Evolutionary conservation across 2,113 vertebrate species (phyloP).

Genomic region (Turdus rufiventris): DNA sequence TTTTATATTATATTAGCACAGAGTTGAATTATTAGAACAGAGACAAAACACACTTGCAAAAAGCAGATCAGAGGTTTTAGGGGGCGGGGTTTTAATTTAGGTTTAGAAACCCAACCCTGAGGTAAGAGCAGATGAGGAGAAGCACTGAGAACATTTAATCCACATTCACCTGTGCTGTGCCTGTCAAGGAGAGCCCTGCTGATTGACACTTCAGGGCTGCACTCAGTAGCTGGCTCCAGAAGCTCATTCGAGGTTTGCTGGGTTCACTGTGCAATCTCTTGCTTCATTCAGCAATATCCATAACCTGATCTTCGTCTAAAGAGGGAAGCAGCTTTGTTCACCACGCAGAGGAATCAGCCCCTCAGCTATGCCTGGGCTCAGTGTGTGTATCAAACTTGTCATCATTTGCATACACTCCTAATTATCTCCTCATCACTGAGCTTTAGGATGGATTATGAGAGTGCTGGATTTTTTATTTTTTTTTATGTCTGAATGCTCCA

Average conservation of each 20-base stretch:
- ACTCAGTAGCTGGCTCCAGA: background rate
- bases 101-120: background rate
- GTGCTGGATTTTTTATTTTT: background rate
- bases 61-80: background rate
- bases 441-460: background rate
- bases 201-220: background rate
- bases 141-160: background rate
- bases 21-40: background rate
- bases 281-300: background rate
- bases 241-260: background rate
- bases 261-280: background rate
- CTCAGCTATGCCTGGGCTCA: background rate
- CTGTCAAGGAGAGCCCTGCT: background rate
- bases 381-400: background rate
- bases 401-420: constrained; percentile 4
- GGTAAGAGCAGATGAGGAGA: background rate
- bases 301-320: background rate
- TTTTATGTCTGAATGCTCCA: background rate
- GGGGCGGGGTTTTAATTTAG: accelerated
- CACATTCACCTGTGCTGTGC: background rate
- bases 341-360: background rate
- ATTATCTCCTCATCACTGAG: constrained; percentile 18
- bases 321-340: background rate
- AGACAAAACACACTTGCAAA: background rate
- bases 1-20: background rate